A percentile compares a stretch with the other conserved stretches of the same genome.
Evolutionary conservation across 2,113 vertebrate species (phyloP).

Genomic region (Procavia capensis): DNA sequence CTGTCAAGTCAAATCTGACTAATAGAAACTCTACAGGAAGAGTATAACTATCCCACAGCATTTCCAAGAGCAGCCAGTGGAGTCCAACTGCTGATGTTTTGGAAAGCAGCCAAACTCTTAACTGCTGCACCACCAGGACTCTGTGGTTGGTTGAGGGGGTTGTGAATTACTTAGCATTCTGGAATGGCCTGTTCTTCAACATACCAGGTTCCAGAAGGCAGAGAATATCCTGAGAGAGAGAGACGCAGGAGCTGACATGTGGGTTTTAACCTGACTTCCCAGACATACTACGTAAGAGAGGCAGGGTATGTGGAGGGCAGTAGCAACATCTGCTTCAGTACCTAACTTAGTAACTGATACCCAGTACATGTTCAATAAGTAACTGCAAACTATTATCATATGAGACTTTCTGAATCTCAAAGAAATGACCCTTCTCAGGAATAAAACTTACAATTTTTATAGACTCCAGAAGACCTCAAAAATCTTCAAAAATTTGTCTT

Average conservation of each 20-base stretch:
- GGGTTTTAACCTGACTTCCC: background rate
- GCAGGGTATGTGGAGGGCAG: too few species aligned
- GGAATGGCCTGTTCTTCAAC: background rate
- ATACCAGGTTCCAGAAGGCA: background rate
- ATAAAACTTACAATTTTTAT: background rate
- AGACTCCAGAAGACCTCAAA: background rate
- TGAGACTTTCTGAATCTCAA: slow-evolving; percentile 14
- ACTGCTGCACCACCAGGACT: too few species aligned
- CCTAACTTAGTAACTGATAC: background rate
- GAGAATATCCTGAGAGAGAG: background rate
- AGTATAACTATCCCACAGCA: too few species aligned
- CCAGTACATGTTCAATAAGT: background rate
- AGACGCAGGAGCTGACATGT: background rate
- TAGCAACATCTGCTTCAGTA: background rate
- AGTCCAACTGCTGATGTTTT: too few species aligned
- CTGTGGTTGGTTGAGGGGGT: background rate
- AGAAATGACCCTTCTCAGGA: slow-evolving; percentile 2
- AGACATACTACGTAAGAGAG: rapidly evolving
- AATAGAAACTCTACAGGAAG: too few species aligned
- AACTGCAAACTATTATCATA: background rate
- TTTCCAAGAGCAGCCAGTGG: too few species aligned
- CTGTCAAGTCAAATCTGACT: too few species aligned
- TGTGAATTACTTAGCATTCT: background rate
- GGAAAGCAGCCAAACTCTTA: too few species aligned
- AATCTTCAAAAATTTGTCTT: background rate